Percentiles rank a stretch among this genome's conserved stretches.
phyloP scores from a whole-genome alignment of 2,797 vertebrate genomes.

The Brotula barbata region DNA sequence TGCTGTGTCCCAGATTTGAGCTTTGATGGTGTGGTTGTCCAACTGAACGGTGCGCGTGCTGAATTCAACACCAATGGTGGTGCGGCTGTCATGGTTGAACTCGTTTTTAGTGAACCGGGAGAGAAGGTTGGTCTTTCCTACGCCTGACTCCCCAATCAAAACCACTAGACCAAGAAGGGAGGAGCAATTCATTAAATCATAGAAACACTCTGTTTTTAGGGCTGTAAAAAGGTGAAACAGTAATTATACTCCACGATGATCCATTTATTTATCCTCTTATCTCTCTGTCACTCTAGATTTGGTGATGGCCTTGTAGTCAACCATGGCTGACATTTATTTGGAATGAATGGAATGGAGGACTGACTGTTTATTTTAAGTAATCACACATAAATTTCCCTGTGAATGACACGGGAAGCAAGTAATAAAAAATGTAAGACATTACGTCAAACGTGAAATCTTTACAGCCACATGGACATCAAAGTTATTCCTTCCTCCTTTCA shows the following conservation, averaged over 20 bases:
- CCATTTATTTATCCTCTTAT: slow-evolving; percentile 22
- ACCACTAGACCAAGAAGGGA: slow-evolving; percentile 81
- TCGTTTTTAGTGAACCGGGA: slow-evolving; percentile 97
- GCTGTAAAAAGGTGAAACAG: too few species aligned
- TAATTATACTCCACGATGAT: too few species aligned
- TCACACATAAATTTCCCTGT: too few species aligned
- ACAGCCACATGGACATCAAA: slow-evolving; percentile 19
- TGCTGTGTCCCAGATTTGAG: slow-evolving; percentile 98
- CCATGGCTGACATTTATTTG: slow-evolving; percentile 18
- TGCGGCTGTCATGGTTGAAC: slow-evolving; percentile 95
- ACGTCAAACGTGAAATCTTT: slow-evolving; percentile 54
- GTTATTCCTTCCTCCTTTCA: slow-evolving; percentile 53
- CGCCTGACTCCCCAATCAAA: slow-evolving; percentile 95
- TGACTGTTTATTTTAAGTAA: not conserved
- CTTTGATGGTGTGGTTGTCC: slow-evolving; percentile 91
- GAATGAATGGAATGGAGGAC: slow-evolving; percentile 50
- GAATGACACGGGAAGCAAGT: too few species aligned
- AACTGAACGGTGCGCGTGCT: slow-evolving; percentile 94
- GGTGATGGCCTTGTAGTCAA: slow-evolving; percentile 32
- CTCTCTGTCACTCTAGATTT: slow-evolving; percentile 28
- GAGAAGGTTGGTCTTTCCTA: slow-evolving; percentile 96
- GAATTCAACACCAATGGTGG: slow-evolving; percentile 97
- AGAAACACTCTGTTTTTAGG: too few species aligned
- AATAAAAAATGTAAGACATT: not conserved
- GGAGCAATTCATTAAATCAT: too few species aligned